Evolutionary conservation across 37 sponge, comb jelly and placozoan species (phyloP), one percentile per base, ranked within the genome.

Genomic region (Haliclona indistincta): DNA sequence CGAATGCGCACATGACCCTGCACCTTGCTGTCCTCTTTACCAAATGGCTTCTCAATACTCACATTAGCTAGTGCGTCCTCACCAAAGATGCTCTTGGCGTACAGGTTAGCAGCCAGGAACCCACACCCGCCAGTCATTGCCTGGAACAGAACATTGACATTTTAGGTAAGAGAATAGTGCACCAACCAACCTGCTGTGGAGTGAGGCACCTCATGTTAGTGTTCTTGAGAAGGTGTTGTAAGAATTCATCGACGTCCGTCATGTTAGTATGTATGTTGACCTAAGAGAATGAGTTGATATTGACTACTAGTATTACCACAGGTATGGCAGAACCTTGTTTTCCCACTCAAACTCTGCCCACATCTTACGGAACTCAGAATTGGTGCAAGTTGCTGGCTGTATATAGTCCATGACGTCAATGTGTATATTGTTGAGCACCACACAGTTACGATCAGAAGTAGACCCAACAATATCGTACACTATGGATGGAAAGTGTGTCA

Each of bases 311-410:
- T 15, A 47, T 10, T 15, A 47, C 51, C 10, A 17, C 15, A 47
- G 15, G 51, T 47, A 62, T 33, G 17, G 36, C 20, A 62, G 15
- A 62, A 92, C 93, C 88, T 99, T 99, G 71, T 99, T 99, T 77
- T 99, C 99, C 99, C 99, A 99, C 81, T 99, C 99, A 88, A 99
- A 99, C 77, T 99, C 99, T 70, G 88, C 94, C 99, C 99, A 99
- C 97, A 96, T 99, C 79, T 88, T 93, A 29, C 99, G 70, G 74
- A 99, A 99, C 82, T 99, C 99, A 32, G 68, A 63, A 44, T 99
- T 94, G 43, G 89, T 83, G 83, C 97, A 93, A 32, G 67, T 45
- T 1, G 92, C 99, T 10, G 99, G 99, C 56, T 81, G 76, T 63
- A 99, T 99, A 83, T 99, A 99, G 86, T 99, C 99, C 96, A 99